Conservation (phyloP, 2,888 invertebrate species). For the Leucophenga maculata region DNA sequence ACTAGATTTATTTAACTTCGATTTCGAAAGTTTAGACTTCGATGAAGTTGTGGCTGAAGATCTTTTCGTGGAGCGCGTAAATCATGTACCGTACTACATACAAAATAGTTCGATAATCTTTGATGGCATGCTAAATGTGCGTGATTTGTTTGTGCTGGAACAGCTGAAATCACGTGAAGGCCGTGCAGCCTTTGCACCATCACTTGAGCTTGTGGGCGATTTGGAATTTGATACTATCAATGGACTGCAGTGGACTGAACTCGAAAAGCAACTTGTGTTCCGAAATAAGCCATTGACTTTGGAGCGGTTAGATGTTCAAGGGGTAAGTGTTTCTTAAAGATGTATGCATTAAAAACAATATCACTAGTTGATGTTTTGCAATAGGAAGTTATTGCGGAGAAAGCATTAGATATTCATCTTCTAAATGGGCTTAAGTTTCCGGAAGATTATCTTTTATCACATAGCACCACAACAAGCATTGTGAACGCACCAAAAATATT, state of each 20-base stretch:
- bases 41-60: conserved; percentile 59
- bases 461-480: conserved; percentile 58
- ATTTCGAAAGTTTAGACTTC: conserved; percentile 55
- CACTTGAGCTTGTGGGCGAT: conserved; percentile 53
- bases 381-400: conserved; percentile 71
- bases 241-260: conserved; percentile 71
- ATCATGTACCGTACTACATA: conserved; percentile 61
- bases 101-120: conserved; percentile 57
- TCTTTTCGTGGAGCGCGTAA: conserved; percentile 62
- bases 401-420: conserved; percentile 60
- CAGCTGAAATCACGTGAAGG: conserved; percentile 30
- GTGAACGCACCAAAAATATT: conserved; percentile 74
- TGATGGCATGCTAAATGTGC: conserved; percentile 57
- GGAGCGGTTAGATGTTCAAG: conserved; percentile 71
- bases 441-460: conserved; percentile 72
- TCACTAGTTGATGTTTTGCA: conserved; percentile 1
- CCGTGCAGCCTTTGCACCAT: conserved; percentile 27
- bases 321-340: conserved; percentile 72
- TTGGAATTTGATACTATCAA: conserved; percentile 72
- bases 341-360: conserved; percentile 46
- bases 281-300: conserved; percentile 70
- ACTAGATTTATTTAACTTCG: conserved; percentile 39
- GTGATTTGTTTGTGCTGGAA: conserved; percentile 49
- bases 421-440: conserved; percentile 75
- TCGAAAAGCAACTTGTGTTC: conserved; percentile 72